Conservation (phyloP, 2,888 invertebrate genomes). For the Gastrophysa polygoni region DNA sequence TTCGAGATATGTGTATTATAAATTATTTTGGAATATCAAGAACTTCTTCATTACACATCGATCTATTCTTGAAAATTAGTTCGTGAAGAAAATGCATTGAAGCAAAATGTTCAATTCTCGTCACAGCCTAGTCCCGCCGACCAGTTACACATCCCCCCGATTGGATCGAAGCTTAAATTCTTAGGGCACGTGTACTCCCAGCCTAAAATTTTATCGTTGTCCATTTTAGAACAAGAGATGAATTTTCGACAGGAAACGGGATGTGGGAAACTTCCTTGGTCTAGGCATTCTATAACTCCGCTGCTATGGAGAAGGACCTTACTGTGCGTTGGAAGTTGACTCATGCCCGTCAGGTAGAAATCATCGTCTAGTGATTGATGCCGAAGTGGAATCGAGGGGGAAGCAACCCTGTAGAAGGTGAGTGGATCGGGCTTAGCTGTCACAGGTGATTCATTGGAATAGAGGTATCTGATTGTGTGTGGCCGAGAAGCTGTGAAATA, state of each 20-base stretch:
- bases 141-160: slow-evolving; percentile 92
- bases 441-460: neutral
- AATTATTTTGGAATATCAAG: no score
- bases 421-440: neutral
- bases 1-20: no score
- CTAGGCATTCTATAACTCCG: slow-evolving; percentile 82
- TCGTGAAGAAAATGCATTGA: no score
- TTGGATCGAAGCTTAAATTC: slow-evolving; percentile 85
- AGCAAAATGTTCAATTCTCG: slow-evolving; percentile 8
- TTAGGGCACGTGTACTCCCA: slow-evolving; percentile 91
- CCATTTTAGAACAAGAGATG: slow-evolving; percentile 86
- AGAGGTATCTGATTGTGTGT: neutral
- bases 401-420: neutral
- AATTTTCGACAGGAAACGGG: slow-evolving; percentile 90
- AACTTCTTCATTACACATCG: no score
- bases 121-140: slow-evolving; percentile 77
- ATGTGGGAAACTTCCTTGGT: slow-evolving; percentile 91
- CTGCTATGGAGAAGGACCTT: slow-evolving; percentile 70
- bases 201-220: slow-evolving; percentile 76
- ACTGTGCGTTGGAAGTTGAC: slow-evolving; percentile 59
- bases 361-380: slow-evolving; percentile 3
- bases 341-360: neutral
- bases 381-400: neutral
- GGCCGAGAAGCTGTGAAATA: slow-evolving; percentile 1
- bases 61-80: no score